Base-by-base conservation (phyloP, 2,797 vertebrate species). In the Pelochelys cantorii region DNA sequence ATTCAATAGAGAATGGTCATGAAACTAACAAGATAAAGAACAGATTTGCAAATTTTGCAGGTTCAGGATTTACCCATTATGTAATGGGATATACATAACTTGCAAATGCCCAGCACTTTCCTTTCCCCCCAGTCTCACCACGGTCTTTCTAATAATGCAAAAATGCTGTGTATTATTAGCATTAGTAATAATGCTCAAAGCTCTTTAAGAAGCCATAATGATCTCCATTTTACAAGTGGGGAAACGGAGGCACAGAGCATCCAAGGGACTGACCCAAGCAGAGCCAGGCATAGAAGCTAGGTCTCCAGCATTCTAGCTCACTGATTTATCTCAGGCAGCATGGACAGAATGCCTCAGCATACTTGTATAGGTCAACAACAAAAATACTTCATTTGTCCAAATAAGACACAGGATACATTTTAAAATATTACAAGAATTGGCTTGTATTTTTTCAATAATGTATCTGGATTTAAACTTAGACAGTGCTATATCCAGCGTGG, bases 51-150 rank as follows among this genome's bases (percentile, higher is more conserved):
- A 71, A 52, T 59, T 91, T 60, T 92, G 75, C 65, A 89, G 48
- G 71, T 88, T 84, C 84, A 88, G 22, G 52, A 90, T 53, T 90
- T 89, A 68, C 7, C 60, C 18, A 37, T 93, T 95, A 80, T 78
- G 37, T 34, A 92, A 53, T 48, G 48, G 82, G 91, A 86, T 84
- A 31, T 57, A 56, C 5, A 34, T 55, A 59, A 18, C 52, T 81
- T 95, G 37, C 34, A 93, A 86, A 91, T 75, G 3, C 8, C 55
- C 84, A 14, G 31, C 89, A 74, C 12, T 81, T 95, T 91, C 52
- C 20, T 59, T 9, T 68, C 42, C 42, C 42, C 53, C 53, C 14
- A 62, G 8, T 81, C 56, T 86, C 53, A 54, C 42, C 56, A 37
- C 18, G 62, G 55, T 13, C 15, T 79, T 25, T 31, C 71, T 42